Base-by-base conservation (phyloP, 2,888 invertebrate species). In the Ganaspis brasiliensis region DNA sequence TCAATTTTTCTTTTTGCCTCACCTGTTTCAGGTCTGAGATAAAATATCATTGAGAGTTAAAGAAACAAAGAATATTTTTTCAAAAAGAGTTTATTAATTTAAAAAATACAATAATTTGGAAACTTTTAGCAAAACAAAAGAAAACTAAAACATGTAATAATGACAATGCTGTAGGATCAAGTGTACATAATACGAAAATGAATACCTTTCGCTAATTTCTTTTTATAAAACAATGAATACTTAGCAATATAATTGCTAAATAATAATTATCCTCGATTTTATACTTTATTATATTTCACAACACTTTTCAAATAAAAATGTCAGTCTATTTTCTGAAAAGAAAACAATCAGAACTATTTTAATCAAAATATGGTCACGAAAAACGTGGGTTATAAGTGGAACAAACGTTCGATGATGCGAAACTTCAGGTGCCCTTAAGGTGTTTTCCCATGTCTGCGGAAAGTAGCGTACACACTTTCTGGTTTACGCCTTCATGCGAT, bases 141-240 rank as follows among this genome's bases (percentile, higher is more conserved):
- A n/a, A 49, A 49, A 49, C 14, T 6, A 31, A 49, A 5, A 4
- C 49, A 8, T n/a, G n/a, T 49, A 5, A n/a, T 14, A 40, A 3
- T 40, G 49, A n/a, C 49, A n/a, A n/a, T 49, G n/a, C 2, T 4
- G 31, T 4, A 31, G 2, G 49, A 49, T 49, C n/a, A 49, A 49
- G 49, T n/a, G 14, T 14, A 49, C n/a, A n/a, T n/a, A n/a, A 49
- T 3, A 5, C 12, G n/a, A 1, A 49, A 49, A 49, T 49, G 4
- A 49, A n/a, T 49, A 49, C 49, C 49, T 49, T 49, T n/a, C n/a
- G 14, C 49, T n/a, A n/a, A 49, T 49, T n/a, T 49, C 12, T 49
- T 49, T 49, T 14, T n/a, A 2, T 12, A 40, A 40, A 40, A 40
- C 40, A 40, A 40, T 40, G 40, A 40, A 40, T 40, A 40, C 1